Evolutionary conservation across 2,888 invertebrate species (phyloP).

Genomic region (Serripes groenlandicus): DNA sequence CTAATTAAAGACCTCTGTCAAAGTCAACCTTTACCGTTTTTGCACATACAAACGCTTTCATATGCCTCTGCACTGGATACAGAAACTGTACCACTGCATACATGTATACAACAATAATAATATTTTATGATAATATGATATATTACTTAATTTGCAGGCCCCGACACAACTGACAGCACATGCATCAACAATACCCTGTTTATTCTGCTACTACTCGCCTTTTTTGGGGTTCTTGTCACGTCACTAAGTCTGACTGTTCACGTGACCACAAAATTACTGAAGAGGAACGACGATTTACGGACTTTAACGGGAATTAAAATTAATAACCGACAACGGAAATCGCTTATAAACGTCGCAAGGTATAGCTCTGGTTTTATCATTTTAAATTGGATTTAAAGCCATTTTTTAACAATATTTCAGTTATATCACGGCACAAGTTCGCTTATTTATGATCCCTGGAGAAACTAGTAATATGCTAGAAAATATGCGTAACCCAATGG

Average conservation of each 20-base stretch:
- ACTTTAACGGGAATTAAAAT: slow-evolving; percentile 39
- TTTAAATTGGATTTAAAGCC: no score
- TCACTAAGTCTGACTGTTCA: slow-evolving; percentile 22
- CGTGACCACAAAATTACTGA: slow-evolving; percentile 31
- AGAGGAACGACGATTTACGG: slow-evolving; percentile 44
- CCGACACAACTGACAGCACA: slow-evolving; percentile 7
- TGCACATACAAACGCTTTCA: no score
- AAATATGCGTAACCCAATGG: no score
- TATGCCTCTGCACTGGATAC: not conserved
- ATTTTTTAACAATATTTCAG: no score
- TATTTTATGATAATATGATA: not conserved
- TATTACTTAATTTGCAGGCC: not conserved
- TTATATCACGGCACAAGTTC: no score
- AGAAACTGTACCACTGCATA: not conserved
- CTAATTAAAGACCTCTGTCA: no score
- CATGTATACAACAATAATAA: no score
- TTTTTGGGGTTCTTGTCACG: slow-evolving; percentile 20
- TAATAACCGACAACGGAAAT: slow-evolving; percentile 22
- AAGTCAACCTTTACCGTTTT: no score
- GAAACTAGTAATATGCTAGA: no score
- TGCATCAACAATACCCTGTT: slow-evolving; percentile 37
- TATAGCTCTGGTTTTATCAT: no score
- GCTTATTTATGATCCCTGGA: no score
- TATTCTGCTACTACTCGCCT: slow-evolving; percentile 4
- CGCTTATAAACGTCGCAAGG: not conserved